Evolutionary conservation across 2,797 vertebrate species (phyloP), one percentile per base, ranked within the genome.

Genomic region (Setipinna tenuifilis): DNA sequence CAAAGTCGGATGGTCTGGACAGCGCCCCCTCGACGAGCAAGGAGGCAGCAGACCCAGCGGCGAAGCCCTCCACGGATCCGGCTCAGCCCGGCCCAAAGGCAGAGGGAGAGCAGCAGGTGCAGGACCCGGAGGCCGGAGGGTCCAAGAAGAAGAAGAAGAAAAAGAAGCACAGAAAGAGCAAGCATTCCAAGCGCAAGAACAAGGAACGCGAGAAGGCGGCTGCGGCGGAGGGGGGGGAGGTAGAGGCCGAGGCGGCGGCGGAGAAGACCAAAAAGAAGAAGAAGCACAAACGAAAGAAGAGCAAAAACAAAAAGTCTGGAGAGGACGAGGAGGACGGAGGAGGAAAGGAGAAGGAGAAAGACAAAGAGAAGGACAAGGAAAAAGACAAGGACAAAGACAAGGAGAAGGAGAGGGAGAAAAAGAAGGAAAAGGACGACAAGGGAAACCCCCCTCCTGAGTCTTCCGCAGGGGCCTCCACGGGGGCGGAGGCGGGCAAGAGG

Each of bases 131-230:
- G 16, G 82, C 91, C 54, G 95, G 94, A 91, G 95, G 94, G 16
- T 87, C 89, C 87, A 98, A 98, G 91, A 96, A 97, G 85, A 99
- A 99, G 92, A 99, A 97, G 92, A 97, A 99, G 92, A 99, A 99
- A 95, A 99, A 99, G 95, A 99, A 99, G 92, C 98, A 99, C 89
- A 98, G 99, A 96, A 99, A 99, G 87, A 90, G 92, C 83, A 99
- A 96, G 90, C 96, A 95, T 87, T 95, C 94, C 83, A 99, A 98
- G 90, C 97, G 95, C 89, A 96, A 96, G 87, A 96, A 94, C 82
- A 92, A 94, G 81, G 97, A 96, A 0, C 97, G 97, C 71, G 87
- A 41, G 7, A 41, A 19, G 35, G 5, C 35, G 14, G 28, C 68
- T 6, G 35, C 31, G 0, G 71, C 1, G 35, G 35, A 1, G 6